Percentiles rank a stretch among this genome's conserved stretches.
Evolutionary conservation across 2,797 vertebrate species (phyloP).

Genomic region (Acipenser ruthenus): DNA sequence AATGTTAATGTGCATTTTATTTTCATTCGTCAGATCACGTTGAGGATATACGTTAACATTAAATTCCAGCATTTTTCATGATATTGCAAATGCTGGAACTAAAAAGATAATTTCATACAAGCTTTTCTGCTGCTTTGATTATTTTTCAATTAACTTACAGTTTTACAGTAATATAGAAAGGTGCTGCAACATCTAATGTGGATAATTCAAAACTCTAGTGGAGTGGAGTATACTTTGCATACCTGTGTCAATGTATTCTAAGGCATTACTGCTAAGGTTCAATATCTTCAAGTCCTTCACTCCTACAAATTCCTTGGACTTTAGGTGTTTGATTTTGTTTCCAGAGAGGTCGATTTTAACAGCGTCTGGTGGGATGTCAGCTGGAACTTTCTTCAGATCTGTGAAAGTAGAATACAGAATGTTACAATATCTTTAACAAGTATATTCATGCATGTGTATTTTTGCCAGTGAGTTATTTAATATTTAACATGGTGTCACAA

Average conservation of each 20-base stretch:
- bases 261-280: conserved; percentile 84
- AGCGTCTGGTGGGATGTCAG: conserved; percentile 76
- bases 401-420: conserved; percentile 25
- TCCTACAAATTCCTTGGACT: conserved; percentile 78
- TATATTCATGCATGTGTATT: too few relatives aligned
- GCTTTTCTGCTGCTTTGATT: neutral
- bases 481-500: too few relatives aligned
- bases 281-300: conserved; percentile 81
- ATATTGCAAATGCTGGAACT: too few relatives aligned
- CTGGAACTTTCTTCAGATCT: conserved; percentile 81
- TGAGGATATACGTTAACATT: too few relatives aligned
- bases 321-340: conserved; percentile 82
- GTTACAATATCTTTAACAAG: too few relatives aligned
- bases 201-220: neutral
- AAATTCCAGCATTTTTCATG: too few relatives aligned
- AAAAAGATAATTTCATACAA: neutral
- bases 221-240: conserved; percentile 24
- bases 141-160: neutral
- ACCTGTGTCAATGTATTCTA: conserved; percentile 82
- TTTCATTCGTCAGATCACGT: too few relatives aligned
- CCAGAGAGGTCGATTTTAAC: conserved; percentile 83
- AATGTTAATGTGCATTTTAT: too few relatives aligned
- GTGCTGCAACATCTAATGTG: neutral
- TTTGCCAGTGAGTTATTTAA: too few relatives aligned
- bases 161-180: neutral